phyloP scores from a whole-genome alignment of 2,113 vertebrate species.

The Polyodon spathula region DNA sequence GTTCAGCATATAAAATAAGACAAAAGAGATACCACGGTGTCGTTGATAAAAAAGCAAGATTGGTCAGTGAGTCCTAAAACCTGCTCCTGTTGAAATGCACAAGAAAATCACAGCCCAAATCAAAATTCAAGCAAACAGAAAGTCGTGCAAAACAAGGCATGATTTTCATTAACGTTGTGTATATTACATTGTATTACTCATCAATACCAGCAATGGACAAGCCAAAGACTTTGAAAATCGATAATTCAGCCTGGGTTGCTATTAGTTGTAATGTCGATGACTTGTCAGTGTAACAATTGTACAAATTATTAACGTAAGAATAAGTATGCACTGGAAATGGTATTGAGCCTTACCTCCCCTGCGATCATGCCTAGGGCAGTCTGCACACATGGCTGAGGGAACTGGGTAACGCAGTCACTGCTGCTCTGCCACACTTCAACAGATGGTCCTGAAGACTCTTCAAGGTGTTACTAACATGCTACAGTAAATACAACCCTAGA shows the following conservation, averaged over 20 bases:
- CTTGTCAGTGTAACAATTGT: no score
- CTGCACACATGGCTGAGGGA: constrained; percentile 68
- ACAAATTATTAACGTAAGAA: not conserved
- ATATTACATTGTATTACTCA: no score
- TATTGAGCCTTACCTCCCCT: constrained; percentile 57
- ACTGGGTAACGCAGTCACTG: constrained; percentile 47
- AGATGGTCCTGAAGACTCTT: constrained; percentile 53
- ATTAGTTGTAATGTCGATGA: no score
- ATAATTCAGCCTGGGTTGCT: no score
- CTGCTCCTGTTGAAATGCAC: constrained; percentile 56
- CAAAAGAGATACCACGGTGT: constrained; percentile 62
- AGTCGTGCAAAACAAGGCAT: no score
- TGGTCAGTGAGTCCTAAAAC: constrained; percentile 81
- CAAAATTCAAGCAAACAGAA: constrained; percentile 1
- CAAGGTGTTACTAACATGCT: not conserved
- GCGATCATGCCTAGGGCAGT: constrained; percentile 56
- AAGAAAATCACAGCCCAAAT: constrained; percentile 13
- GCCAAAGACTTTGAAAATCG: no score
- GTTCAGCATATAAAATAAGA: no score
- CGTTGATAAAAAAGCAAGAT: constrained; percentile 75
- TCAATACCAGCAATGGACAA: no score
- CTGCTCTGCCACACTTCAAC: constrained; percentile 60
- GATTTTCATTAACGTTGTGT: no score
- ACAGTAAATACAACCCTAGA: no score
- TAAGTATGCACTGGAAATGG: not conserved